Base-by-base conservation (phyloP, 2,113 vertebrate genomes). In the Eurystomus gularis region DNA sequence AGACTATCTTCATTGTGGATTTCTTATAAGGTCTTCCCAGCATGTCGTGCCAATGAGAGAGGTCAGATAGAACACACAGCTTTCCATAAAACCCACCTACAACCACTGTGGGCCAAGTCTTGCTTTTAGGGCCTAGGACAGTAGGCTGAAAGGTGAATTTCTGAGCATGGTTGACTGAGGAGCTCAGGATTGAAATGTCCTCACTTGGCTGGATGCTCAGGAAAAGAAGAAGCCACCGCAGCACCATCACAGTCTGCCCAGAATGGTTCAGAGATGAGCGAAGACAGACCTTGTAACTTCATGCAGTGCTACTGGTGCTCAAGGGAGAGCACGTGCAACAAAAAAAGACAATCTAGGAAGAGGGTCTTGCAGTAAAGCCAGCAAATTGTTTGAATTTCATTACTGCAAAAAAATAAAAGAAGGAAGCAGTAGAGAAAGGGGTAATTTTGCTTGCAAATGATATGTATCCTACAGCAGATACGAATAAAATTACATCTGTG, bases 311-410 rank as follows among this genome's bases (percentile, higher is more conserved):
- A 71, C 72, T 2, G 1, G 35, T 0, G 1, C 65, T 87, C 35
- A 51, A 70, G 80, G 73, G 82, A 95, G 25, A 94, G 14, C 42
- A 86, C 2, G 62, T 86, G 54, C 26, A 94, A 93, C 65, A n/a
- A 58, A 20, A 37, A 77, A 37, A 70, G 71, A 48, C 25, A 26
- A 26, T 17, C 49, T 69, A 33, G 28, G 26, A 93, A 77, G 39
- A 73, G 5, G 40, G 14, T 52, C 60, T 86, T 11, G 11, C 70
- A 77, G 49, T 35, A 91, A 37, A 83, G 37, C 42, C 81, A 86
- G 58, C 5, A 76, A 94, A 94, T 48, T 48, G 6, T 80, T 96
- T 85, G 19, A 85, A 96, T 92, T 92, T 66, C 60, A 82, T 94
- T 91, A 76, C 52, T 95, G 80, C 4, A 84, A 84, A 94, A 19